Conservation (phyloP, 2,888 invertebrate genomes). For the Limnephilus rhombicus region DNA sequence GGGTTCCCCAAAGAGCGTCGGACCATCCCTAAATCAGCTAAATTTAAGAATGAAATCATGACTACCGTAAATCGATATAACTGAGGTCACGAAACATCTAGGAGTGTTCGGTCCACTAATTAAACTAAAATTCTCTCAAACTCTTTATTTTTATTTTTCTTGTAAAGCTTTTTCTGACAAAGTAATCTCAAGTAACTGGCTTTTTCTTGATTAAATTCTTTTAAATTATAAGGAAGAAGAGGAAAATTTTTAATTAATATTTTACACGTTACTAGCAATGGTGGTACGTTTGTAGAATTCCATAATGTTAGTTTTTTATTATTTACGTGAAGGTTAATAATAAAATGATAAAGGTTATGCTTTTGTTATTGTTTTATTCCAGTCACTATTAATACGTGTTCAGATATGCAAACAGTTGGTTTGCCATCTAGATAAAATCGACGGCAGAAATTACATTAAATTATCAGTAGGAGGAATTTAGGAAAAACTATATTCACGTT, state of each 20-base stretch:
- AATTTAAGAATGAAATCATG: not conserved
- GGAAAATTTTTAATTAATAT: not conserved
- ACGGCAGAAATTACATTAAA: not conserved
- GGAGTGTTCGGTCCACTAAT: not conserved
- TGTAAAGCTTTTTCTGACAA: not conserved
- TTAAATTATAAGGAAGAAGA: not conserved
- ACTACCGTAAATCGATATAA: not conserved
- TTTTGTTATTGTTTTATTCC: not conserved
- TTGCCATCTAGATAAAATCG: not conserved
- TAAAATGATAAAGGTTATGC: not conserved
- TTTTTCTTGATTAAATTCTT: not conserved
- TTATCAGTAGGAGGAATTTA: not conserved
- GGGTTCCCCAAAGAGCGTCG: too few relatives aligned
- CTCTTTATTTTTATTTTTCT: not conserved
- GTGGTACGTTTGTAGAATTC: not conserved
- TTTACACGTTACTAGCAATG: not conserved
- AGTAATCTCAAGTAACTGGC: not conserved
- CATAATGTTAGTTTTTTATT: not conserved
- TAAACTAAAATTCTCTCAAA: not conserved
- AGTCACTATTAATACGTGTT: not conserved
- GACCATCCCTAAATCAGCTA: not conserved
- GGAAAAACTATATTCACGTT: not conserved
- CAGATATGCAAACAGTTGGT: not conserved
- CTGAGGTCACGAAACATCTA: not conserved
- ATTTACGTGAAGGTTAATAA: not conserved